These are phyloP conservation scores for Peribatodes rhomboidaria DNA, from an alignment of 2,888 invertebrate genomes.

Conservation along the genomic window DNA sequence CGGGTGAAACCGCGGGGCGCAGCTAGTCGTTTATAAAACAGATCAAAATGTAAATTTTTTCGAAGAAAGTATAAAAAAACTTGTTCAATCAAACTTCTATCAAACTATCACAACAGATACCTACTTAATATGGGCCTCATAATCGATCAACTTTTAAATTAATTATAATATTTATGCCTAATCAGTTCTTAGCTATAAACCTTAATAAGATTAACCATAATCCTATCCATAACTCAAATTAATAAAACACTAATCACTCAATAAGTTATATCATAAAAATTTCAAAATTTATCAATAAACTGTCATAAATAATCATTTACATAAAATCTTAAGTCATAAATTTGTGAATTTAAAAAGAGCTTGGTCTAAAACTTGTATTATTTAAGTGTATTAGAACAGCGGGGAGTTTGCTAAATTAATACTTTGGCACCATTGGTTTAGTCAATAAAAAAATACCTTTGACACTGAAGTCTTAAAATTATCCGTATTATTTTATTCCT, in stretches of 20 bases:
- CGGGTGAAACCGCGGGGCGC: no score
- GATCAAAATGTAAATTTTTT: not conserved
- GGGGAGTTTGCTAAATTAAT: slow-evolving; percentile 32
- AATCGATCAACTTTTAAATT: slow-evolving; percentile 3
- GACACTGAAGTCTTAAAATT: slow-evolving; percentile 14
- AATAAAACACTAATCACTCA: slow-evolving; percentile 39
- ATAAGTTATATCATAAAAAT: slow-evolving; percentile 36
- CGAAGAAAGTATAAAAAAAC: no score
- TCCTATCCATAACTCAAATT: slow-evolving; percentile 25
- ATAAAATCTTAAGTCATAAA: slow-evolving; percentile 35
- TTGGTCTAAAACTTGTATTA: slow-evolving; percentile 26
- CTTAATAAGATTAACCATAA: slow-evolving; percentile 27
- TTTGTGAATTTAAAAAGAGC: slow-evolving; percentile 19
- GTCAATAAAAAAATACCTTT: slow-evolving; percentile 21
- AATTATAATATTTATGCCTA: slow-evolving; percentile 11
- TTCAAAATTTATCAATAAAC: slow-evolving; percentile 12
- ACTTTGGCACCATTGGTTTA: slow-evolving; percentile 21
- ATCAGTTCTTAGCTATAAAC: slow-evolving; percentile 23
- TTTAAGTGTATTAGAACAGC: slow-evolving; percentile 22
- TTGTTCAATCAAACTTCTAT: not conserved
- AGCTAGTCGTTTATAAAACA: no score
- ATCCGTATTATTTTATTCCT: slow-evolving; percentile 7
- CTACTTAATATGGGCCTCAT: not conserved
- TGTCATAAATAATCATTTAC: slow-evolving; percentile 32
- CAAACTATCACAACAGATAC: not conserved